Evolutionary conservation across 2,888 invertebrate genomes (phyloP).

Genomic region (Brachypalpus laphriformis): DNA sequence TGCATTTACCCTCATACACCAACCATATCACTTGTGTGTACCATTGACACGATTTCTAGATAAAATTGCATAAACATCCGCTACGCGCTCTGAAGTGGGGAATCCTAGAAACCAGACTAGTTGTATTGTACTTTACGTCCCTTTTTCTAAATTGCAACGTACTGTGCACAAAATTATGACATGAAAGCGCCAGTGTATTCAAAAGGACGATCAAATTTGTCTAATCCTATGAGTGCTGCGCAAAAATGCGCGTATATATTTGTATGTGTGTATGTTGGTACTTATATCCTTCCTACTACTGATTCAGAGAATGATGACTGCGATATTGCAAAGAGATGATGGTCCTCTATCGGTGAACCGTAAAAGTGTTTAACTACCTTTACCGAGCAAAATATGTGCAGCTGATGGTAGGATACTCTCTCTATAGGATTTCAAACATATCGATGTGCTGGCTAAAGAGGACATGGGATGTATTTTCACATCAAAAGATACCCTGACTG

Average conservation of each 20-base stretch:
- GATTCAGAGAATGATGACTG: slow-evolving; percentile 28
- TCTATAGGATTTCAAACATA: slow-evolving; percentile 7
- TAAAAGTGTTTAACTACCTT: slow-evolving; percentile 64
- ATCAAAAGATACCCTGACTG: slow-evolving; percentile 38
- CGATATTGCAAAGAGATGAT: slow-evolving; percentile 47
- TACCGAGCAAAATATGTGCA: slow-evolving; percentile 7
- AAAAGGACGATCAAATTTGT: slow-evolving; percentile 24
- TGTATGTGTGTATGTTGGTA: background rate
- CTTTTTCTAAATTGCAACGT: slow-evolving; percentile 3
- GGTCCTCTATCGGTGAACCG: slow-evolving; percentile 59
- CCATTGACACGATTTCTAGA: slow-evolving; percentile 51
- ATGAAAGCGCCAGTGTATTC: slow-evolving; percentile 3
- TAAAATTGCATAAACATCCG: slow-evolving; percentile 12
- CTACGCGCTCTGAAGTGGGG: slow-evolving; percentile 4
- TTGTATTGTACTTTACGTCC: background rate
- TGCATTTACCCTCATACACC: background rate
- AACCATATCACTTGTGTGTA: slow-evolving; percentile 33
- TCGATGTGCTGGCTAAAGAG: background rate
- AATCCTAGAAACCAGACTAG: background rate
- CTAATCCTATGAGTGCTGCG: background rate
- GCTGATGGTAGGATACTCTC: background rate
- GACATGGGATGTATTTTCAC: background rate
- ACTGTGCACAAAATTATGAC: background rate
- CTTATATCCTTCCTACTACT: background rate
- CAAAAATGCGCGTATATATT: background rate